Evolutionary conservation across 1,140 invertebrate genomes (phyloP), one percentile per base, ranked within the genome.

Genomic region (Zaprionus vittiger): DNA sequence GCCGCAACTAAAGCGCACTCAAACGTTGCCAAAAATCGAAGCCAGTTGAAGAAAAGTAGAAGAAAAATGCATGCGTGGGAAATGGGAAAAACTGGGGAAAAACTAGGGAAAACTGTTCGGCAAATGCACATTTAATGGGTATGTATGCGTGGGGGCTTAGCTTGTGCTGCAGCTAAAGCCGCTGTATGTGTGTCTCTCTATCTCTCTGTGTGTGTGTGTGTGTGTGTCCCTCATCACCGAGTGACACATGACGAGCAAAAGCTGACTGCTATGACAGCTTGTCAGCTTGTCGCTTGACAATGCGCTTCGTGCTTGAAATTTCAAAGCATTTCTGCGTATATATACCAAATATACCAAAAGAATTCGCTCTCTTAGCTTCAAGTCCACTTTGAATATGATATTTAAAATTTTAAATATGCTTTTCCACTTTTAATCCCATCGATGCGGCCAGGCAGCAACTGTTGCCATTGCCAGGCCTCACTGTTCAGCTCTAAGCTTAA

Each of bases 181-280:
- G 20, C 47, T n/a, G 15, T 20, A 15, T 7, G 28, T 31, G 28
- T 31, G 28, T 41, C 12, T 41, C 38, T 41, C 15, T 14, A 0
- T 41, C 38, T 41, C 4, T 12, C 2, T 12, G 11, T 37, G 11
- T 38, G 2, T 38, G 11, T 38, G 9, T 37, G 11, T 38, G 11
- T 41, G 15, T 41, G 38, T 41, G 38, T 20, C 44, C 44, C 20
- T 49, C 44, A 4, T 9, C 47, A 52, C 20, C 9, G 14, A 7
- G 47, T 22, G 47, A 52, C 47, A 52, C 11, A 14, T 52, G 47
- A 52, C 47, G 47, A 52, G 47, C 47, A 52, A 52, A 52, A 52
- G 47, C 47, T 52, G 47, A 52, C 47, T 52, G 47, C 47, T 52
- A 52, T 52, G 47, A 52, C 47, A 52, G 47, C 47, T 24, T 52